These are phyloP conservation scores for Chironomus tentans DNA, from an alignment of 2,888 invertebrate genomes.

Conservation along the genomic window DNA sequence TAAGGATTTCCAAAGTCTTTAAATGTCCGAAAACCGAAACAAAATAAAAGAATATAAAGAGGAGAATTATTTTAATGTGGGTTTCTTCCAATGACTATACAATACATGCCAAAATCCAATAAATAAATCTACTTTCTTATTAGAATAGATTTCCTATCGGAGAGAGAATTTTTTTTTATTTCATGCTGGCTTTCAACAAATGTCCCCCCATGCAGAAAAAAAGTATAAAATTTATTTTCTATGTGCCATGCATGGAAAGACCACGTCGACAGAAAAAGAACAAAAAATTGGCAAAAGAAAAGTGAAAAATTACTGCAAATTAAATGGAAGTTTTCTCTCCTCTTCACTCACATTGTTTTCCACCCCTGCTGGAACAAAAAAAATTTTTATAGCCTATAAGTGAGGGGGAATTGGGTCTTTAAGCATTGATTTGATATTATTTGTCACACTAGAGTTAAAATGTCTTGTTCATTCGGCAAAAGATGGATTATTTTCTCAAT, in stretches of 20 bases:
- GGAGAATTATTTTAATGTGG: slow-evolving; percentile 5
- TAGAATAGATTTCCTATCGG: not conserved
- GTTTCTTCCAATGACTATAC: slow-evolving; percentile 13
- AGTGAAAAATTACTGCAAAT: slow-evolving; percentile 25
- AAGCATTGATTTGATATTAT: slow-evolving; percentile 6
- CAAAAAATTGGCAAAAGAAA: not conserved
- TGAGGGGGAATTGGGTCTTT: not conserved
- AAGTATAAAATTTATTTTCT: not conserved
- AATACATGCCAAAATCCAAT: not conserved
- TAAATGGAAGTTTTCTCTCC: not conserved
- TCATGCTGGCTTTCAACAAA: slow-evolving; percentile 1
- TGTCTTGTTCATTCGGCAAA: slow-evolving; percentile 2
- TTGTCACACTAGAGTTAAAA: slow-evolving; percentile 19
- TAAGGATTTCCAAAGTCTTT: not conserved
- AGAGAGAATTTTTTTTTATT: not conserved
- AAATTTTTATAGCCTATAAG: too few species aligned
- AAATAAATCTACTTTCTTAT: not conserved
- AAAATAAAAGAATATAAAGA: too few species aligned
- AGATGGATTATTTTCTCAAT: not conserved
- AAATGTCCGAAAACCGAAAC: not conserved
- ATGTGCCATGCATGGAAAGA: not conserved
- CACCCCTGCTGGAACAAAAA: not conserved
- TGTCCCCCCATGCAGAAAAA: slow-evolving; percentile 3
- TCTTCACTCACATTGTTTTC: not conserved
- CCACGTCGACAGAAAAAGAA: not conserved